These are phyloP conservation scores for Lipophrys pholis DNA, from an alignment of 2,113 vertebrate genomes.

Conservation along the genomic window DNA sequence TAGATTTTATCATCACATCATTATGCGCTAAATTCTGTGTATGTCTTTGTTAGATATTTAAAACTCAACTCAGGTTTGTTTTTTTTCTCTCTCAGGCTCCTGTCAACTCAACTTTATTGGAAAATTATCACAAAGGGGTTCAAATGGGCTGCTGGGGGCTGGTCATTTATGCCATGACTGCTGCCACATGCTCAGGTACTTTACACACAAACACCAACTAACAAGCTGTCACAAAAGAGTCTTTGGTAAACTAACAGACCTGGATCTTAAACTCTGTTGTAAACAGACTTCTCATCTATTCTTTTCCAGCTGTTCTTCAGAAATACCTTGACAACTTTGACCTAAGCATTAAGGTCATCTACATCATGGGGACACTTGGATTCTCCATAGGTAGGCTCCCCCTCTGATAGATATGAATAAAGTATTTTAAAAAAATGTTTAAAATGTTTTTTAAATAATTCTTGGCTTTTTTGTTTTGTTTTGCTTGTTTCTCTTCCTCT, in stretches of 20 bases:
- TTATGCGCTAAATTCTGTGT: not conserved
- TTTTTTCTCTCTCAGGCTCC: conserved; percentile 79
- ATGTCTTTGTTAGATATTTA: not conserved
- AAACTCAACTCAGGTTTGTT: not conserved
- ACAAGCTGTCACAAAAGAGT: not conserved
- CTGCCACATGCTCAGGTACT: conserved; percentile 93
- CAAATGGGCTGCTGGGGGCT: conserved; percentile 99
- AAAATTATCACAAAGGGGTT: conserved; percentile 91
- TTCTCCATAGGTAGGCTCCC: conserved; percentile 83
- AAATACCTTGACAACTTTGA: conserved; percentile 98
- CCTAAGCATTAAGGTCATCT: conserved; percentile 95
- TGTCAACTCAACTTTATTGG: conserved; percentile 88
- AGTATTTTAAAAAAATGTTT: no score
- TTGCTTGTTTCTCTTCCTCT: not conserved
- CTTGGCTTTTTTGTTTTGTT: not conserved
- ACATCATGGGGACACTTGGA: conserved; percentile 94
- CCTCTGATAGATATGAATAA: not conserved
- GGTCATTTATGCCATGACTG: conserved; percentile 96
- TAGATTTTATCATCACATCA: no score
- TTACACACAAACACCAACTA: not conserved
- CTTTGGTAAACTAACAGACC: not conserved
- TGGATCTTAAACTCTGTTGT: not conserved
- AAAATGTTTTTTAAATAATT: not conserved
- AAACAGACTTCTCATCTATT: not conserved
- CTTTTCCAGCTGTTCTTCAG: conserved; percentile 90